A percentile compares a stretch with the other conserved stretches of the same genome.
These are phyloP conservation scores for Chymomyza procnemis DNA, from an alignment of 2,888 invertebrate species.

Conservation along the genomic window DNA sequence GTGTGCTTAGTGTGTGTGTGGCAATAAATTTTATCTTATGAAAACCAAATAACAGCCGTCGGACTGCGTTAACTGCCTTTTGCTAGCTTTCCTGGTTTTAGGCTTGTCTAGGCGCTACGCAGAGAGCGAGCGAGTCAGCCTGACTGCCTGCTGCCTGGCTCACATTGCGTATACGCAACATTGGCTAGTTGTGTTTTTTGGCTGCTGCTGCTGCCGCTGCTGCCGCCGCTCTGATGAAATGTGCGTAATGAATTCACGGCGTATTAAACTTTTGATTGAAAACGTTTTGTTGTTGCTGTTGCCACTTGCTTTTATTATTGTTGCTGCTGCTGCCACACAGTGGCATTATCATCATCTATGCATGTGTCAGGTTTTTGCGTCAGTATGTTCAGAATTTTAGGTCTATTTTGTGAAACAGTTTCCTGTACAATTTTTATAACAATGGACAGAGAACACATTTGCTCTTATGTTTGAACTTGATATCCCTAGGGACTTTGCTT, in stretches of 20 bases:
- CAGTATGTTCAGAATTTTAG: not conserved
- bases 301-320: conserved; percentile 8
- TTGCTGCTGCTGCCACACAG: not conserved
- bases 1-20: conserved; percentile 41
- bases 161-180: conserved; percentile 38
- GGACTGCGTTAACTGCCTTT: not conserved
- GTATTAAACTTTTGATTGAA: conserved; percentile 53
- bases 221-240: conserved; percentile 16
- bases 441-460: not conserved
- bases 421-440: not conserved
- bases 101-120: not conserved
- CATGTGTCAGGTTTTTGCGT: conserved; percentile 6
- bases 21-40: conserved; percentile 73
- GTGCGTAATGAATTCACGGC: conserved; percentile 51
- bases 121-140: not conserved
- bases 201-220: conserved; percentile 1
- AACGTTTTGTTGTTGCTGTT: conserved; percentile 19
- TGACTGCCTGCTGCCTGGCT: conserved; percentile 2
- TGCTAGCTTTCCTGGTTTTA: not conserved
- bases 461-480: too few species aligned
- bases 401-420: not conserved
- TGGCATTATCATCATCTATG: conserved; percentile 41
- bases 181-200: conserved; percentile 17
- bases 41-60: conserved; percentile 60
- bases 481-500: too few species aligned